Evolutionary conservation across 92 coral and sea anemone species (phyloP), one percentile per base, ranked within the genome.

Genomic region (Metridium senile): DNA sequence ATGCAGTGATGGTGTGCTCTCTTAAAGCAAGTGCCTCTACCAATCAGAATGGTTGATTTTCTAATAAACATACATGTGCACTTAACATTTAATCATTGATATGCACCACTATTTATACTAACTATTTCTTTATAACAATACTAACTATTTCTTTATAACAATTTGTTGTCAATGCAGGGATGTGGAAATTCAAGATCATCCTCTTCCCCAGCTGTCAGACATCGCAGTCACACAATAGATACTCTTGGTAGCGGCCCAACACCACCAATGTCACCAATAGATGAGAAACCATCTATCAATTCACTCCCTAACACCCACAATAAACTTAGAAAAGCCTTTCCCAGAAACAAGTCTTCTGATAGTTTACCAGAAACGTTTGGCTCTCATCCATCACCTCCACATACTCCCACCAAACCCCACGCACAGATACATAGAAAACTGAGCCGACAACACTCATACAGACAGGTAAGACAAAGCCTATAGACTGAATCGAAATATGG

Each of bases 251-350:
- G 70, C 26, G 54, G 78, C 43, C 67, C 79, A 31, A 85, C 89
- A 7, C 87, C 89, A 27, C 93, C 93, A 21, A 75, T 85, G 82
- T 81, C 91, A 29, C 91, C 97, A 13, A 74, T 91, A 22, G 82
- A 61, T 63, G 91, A 86, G 62, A 58, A 34, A 26, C 43, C 89
- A 11, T 54, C 52, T 1, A 75, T 54, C 20, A 51, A 46, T 0
- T 66, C 69, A 11, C 51, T 80, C 1, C 35, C 75, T 29, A 74
- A 77, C 20, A 78, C 90, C 11, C 88, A 78, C 33, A 72, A 35
- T 3, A 71, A 68, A 46, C 34, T 43, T 1, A 31, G 43, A 39
- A 13, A 69, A 35, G 61, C 39, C 0, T 46, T 63, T 31, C 11
- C 51, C 1, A 62, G 82, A 56, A 77, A 87, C n/a, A 76, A 46